A percentile compares a stretch with the other conserved stretches of the same genome.
Conservation (phyloP, 1,140 invertebrate genomes). For the Andrena cerasifolii region DNA sequence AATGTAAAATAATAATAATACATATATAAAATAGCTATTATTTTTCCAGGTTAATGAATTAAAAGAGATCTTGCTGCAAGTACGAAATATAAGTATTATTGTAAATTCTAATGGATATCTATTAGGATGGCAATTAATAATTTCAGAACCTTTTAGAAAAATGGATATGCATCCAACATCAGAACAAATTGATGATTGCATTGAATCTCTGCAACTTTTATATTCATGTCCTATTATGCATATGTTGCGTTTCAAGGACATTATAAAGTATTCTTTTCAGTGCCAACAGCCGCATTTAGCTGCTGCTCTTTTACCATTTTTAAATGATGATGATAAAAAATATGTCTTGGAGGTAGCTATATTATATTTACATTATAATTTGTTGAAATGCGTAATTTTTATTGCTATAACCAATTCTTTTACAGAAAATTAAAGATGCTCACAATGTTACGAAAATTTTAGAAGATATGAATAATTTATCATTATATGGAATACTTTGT, state of each 20-base stretch:
- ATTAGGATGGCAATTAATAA: conserved; percentile 72
- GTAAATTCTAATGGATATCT: conserved; percentile 71
- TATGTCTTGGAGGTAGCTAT: conserved; percentile 63
- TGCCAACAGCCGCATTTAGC: conserved; percentile 70
- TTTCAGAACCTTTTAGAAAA: conserved; percentile 71
- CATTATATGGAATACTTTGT: conserved; percentile 60
- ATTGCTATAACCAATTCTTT: background rate
- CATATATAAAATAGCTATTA: conserved; percentile 9
- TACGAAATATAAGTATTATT: conserved; percentile 64
- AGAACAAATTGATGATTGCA: conserved; percentile 68
- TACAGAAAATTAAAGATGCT: conserved; percentile 15
- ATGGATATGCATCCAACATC: conserved; percentile 57
- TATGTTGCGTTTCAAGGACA: conserved; percentile 66
- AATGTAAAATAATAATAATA: conserved; percentile 7
- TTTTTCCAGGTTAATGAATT: conserved; percentile 69
- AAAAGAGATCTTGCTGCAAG: conserved; percentile 67
- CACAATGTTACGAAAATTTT: conserved; percentile 42
- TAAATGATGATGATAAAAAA: conserved; percentile 60
- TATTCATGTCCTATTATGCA: conserved; percentile 73
- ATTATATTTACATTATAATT: background rate
- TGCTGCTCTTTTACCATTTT: conserved; percentile 72
- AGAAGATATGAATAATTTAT: conserved; percentile 52
- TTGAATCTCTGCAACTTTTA: conserved; percentile 69
- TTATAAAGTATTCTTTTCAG: conserved; percentile 68
- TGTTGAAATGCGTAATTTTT: conserved; percentile 12